These are phyloP conservation scores for Drosophila albomicans DNA, from an alignment of 1,140 invertebrate species.

Conservation along the genomic window DNA sequence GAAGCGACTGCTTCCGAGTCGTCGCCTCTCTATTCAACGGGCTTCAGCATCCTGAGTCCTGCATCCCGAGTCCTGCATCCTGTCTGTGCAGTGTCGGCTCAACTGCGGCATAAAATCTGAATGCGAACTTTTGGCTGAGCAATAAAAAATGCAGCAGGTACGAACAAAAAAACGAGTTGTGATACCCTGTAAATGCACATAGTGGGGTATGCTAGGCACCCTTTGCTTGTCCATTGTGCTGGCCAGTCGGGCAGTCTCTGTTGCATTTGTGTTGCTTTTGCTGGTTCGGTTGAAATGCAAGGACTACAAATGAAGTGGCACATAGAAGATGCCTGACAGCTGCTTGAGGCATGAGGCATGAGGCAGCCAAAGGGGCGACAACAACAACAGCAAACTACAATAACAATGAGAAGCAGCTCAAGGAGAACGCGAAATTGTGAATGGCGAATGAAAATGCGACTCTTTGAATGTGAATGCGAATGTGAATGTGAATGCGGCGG, in stretches of 20 bases:
- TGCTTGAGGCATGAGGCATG: neutral
- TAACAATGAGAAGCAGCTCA: neutral
- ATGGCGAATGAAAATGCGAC: conserved; percentile 3
- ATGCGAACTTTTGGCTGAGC: conserved; percentile 25
- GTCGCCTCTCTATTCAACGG: conserved; percentile 5
- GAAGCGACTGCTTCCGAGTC: neutral
- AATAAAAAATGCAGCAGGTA: conserved; percentile 42
- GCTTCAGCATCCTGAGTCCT: neutral
- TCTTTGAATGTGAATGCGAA: neutral
- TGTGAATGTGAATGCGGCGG: neutral
- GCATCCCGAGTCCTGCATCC: neutral
- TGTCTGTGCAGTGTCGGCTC: conserved; percentile 4
- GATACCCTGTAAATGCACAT: too few relatives aligned
- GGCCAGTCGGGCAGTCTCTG: conserved; percentile 24
- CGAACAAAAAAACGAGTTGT: conserved; percentile 18
- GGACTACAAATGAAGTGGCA: conserved; percentile 64
- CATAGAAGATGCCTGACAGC: conserved; percentile 50
- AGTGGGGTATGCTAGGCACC: neutral
- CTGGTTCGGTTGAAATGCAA: conserved; percentile 15
- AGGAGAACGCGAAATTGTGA: conserved; percentile 8
- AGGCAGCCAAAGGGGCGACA: neutral
- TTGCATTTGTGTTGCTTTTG: conserved; percentile 6
- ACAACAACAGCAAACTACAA: neutral
- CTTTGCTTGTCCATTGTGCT: neutral
- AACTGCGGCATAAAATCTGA: conserved; percentile 30